A percentile compares a stretch with the other conserved stretches of the same genome.
Evolutionary conservation across 2,888 invertebrate genomes (phyloP).

Genomic region (Himalopsyche japonica): DNA sequence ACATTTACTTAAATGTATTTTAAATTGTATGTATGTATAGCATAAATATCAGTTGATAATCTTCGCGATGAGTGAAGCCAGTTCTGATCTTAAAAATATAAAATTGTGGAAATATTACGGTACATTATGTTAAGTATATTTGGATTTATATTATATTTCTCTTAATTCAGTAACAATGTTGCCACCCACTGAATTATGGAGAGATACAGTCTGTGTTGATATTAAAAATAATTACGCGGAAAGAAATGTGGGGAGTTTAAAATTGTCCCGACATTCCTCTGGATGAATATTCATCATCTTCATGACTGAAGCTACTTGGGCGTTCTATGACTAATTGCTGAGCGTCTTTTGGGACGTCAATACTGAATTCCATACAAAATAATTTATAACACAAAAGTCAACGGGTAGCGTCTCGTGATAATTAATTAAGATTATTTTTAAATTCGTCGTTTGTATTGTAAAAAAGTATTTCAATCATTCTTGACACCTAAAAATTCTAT

Average conservation of each 20-base stretch:
- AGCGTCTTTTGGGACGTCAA: conserved; percentile 34
- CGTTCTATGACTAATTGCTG: conserved; percentile 37
- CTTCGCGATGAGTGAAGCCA: too few species aligned
- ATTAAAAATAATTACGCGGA: conserved; percentile 24
- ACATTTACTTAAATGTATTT: too few species aligned
- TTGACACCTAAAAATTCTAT: too few species aligned
- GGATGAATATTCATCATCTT: conserved; percentile 20
- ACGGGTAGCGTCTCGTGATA: conserved; percentile 22
- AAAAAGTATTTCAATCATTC: neutral
- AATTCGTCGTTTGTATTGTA: neutral
- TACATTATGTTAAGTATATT: too few species aligned
- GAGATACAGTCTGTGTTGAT: conserved; percentile 14
- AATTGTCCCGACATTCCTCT: conserved; percentile 19
- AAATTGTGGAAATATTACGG: too few species aligned
- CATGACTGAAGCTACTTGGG: conserved; percentile 25
- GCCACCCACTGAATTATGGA: neutral
- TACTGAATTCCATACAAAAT: conserved; percentile 24
- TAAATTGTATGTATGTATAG: too few species aligned
- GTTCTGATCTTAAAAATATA: too few species aligned
- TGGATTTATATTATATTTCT: too few species aligned
- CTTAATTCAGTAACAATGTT: neutral
- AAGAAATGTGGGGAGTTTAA: conserved; percentile 20
- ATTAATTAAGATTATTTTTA: conserved; percentile 17
- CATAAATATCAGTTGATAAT: too few species aligned
- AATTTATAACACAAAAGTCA: conserved; percentile 26